Evolutionary conservation across 35 echinoderm and acorn worm species (phyloP).

Genomic region (Hemicentrotus pulcherrimus): DNA sequence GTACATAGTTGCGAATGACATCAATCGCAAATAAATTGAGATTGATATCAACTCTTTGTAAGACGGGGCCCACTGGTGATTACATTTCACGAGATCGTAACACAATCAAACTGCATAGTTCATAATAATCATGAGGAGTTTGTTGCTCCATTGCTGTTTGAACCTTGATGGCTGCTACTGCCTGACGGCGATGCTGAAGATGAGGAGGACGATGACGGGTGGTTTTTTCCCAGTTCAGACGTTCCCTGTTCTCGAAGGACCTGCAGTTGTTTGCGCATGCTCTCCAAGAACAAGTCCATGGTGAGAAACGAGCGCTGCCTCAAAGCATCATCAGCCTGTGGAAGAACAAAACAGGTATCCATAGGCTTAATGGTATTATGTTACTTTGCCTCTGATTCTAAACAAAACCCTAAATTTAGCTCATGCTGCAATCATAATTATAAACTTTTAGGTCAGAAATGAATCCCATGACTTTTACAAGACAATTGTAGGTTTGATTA

Average conservation of each 20-base stretch:
- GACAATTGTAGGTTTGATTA: no score
- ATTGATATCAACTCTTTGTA: no score
- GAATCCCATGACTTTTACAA: no score
- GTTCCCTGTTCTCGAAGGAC: constrained; percentile 20
- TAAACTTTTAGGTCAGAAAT: no score
- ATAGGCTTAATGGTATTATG: neutral
- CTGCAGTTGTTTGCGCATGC: constrained; percentile 70
- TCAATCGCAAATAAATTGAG: no score
- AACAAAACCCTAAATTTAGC: no score
- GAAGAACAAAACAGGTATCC: neutral
- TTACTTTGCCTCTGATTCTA: no score
- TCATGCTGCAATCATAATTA: no score
- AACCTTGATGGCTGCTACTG: neutral
- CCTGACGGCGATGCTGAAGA: neutral
- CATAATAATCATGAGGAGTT: neutral
- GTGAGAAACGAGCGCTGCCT: constrained; percentile 61
- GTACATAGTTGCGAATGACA: no score
- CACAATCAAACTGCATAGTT: neutral
- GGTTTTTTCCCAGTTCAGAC: neutral
- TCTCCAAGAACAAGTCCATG: constrained; percentile 72
- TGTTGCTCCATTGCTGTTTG: neutral
- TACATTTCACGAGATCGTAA: no score
- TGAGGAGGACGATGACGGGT: neutral
- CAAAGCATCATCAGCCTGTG: constrained; percentile 48
- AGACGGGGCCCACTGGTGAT: no score